phyloP scores from a whole-genome alignment of 2,113 vertebrate genomes.

The Pteropus alecto region DNA sequence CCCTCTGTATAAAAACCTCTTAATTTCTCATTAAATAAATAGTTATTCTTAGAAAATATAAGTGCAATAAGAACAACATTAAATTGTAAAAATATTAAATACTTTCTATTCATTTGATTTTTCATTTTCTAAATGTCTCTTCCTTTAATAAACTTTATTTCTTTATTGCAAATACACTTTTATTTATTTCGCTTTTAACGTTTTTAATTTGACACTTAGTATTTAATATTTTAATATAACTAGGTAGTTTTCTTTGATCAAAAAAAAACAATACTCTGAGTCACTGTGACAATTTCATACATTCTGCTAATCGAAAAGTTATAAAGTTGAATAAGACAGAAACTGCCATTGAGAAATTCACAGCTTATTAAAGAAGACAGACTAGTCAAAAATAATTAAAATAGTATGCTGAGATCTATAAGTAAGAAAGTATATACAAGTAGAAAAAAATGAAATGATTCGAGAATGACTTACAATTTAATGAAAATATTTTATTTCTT shows the following conservation, averaged over 20 bases:
- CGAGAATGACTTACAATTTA: neutral
- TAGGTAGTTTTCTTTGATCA: neutral
- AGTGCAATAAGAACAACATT: neutral
- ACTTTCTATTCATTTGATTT: conserved; percentile 15
- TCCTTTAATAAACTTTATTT: neutral
- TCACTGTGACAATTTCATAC: conserved; percentile 10
- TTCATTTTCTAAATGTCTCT: neutral
- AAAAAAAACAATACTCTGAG: neutral
- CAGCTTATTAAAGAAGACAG: conserved; percentile 3
- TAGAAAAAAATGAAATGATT: neutral
- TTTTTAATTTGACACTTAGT: neutral
- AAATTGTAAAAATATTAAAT: neutral
- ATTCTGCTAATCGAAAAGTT: neutral
- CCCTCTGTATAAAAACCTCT: neutral
- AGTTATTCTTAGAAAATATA: neutral
- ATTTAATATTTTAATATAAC: conserved; percentile 38
- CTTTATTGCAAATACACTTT: neutral
- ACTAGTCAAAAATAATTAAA: conserved; percentile 42
- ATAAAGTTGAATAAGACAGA: neutral
- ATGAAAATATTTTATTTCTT: neutral
- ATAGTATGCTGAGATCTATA: neutral
- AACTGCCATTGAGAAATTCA: neutral
- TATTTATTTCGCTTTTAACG: neutral
- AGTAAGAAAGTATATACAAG: neutral
- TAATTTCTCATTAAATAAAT: neutral